Percentiles rank a stretch among this genome's conserved stretches.
These are phyloP conservation scores for Leptobrachium leishanense DNA, from an alignment of 2,113 vertebrate genomes.

Conservation along the genomic window DNA sequence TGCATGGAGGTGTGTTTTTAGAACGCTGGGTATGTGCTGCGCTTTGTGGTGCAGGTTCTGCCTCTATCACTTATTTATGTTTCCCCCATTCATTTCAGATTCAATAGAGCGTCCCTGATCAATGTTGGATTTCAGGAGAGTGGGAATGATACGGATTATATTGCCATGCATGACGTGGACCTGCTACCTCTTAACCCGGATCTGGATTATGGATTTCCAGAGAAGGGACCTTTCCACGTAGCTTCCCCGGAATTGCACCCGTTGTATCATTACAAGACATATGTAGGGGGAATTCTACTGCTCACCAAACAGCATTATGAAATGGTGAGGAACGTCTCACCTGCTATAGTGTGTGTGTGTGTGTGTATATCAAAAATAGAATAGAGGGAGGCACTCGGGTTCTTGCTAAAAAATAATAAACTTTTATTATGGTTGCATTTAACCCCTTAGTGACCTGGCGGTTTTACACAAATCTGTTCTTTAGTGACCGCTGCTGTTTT, in stretches of 20 bases:
- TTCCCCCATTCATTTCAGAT: constrained; percentile 67
- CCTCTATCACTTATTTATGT: too few species aligned
- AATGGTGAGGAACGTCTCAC: constrained; percentile 69
- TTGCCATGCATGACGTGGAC: constrained; percentile 97
- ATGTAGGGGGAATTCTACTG: constrained; percentile 93
- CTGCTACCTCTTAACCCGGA: constrained; percentile 89
- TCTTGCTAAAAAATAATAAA: neutral
- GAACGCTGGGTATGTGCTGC: too few species aligned
- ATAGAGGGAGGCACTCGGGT: too few species aligned
- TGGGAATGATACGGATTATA: constrained; percentile 91
- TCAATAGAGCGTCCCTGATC: constrained; percentile 93
- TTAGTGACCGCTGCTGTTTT: too few species aligned
- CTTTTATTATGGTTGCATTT: neutral
- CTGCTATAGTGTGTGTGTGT: too few species aligned
- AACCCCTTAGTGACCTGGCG: too few species aligned
- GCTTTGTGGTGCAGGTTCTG: too few species aligned
- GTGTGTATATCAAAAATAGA: too few species aligned
- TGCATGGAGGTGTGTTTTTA: too few species aligned
- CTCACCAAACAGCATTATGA: constrained; percentile 92
- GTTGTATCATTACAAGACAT: constrained; percentile 95
- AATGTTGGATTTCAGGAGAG: constrained; percentile 93
- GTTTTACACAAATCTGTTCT: too few species aligned
- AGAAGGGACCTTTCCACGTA: constrained; percentile 89
- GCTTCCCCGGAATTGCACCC: constrained; percentile 95
- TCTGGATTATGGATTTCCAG: constrained; percentile 89